Percentiles rank a stretch among this genome's conserved stretches.
These are phyloP conservation scores for Pseudoatta argentina DNA, from an alignment of 1,140 invertebrate species.

Conservation along the genomic window DNA sequence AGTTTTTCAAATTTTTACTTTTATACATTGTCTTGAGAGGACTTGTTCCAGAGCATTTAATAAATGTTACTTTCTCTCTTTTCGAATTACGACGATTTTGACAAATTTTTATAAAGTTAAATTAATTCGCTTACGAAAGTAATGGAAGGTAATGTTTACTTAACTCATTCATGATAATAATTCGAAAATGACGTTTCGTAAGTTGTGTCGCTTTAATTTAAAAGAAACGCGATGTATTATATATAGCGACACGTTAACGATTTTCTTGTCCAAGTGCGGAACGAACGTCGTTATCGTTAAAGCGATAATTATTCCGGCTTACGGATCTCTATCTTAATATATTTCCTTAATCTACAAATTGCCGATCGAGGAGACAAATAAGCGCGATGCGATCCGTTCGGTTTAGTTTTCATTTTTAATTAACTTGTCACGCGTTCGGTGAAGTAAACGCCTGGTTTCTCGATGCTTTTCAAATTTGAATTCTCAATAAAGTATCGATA, in stretches of 20 bases:
- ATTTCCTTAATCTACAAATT: slow-evolving; percentile 46
- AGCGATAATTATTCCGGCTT: slow-evolving; percentile 20
- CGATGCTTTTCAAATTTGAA: slow-evolving; percentile 60
- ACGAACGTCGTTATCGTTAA: not conserved
- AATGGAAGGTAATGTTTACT: too few species aligned
- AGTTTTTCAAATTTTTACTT: too few species aligned
- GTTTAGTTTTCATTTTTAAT: slow-evolving; percentile 62
- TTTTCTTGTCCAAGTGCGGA: not conserved
- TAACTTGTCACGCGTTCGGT: slow-evolving; percentile 66
- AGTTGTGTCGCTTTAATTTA: too few species aligned
- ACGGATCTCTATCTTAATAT: slow-evolving; percentile 11
- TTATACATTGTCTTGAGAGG: too few species aligned
- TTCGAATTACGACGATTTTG: too few species aligned
- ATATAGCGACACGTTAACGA: not conserved
- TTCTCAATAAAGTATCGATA: slow-evolving; percentile 60
- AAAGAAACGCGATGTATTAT: too few species aligned
- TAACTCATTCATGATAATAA: too few species aligned
- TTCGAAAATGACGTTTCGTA: too few species aligned
- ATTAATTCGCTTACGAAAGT: too few species aligned
- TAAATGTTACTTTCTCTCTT: too few species aligned
- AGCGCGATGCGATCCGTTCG: not conserved
- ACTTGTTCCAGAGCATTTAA: too few species aligned
- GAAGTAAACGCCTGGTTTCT: not conserved
- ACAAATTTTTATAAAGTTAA: too few species aligned
- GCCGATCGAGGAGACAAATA: slow-evolving; percentile 46